Conservation (phyloP, 2,888 invertebrate species). For the Arenicola marina region DNA sequence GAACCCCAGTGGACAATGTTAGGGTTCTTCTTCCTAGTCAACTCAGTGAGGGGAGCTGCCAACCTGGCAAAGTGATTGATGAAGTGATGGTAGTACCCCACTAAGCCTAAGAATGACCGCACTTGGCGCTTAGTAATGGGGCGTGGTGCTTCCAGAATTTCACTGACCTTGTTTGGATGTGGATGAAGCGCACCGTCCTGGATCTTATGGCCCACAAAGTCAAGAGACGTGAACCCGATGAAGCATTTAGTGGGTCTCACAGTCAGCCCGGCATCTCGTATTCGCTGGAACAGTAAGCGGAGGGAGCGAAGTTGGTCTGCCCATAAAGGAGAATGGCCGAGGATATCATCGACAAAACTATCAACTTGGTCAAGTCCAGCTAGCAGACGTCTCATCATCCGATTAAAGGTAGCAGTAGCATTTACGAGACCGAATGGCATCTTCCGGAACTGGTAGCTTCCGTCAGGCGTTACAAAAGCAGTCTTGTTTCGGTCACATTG, state of each 20-base stretch:
- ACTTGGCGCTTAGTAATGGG: slow-evolving; percentile 2
- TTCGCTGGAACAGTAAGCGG: background rate
- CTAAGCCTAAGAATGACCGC: background rate
- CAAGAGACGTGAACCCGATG: background rate
- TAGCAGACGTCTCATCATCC: slow-evolving; percentile 3
- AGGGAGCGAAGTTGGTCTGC: background rate
- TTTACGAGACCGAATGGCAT: slow-evolving; percentile 10
- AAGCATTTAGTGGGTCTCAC: background rate
- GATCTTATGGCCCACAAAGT: slow-evolving; percentile 1
- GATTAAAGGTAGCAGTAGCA: background rate
- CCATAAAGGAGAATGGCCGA: background rate
- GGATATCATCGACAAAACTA: slow-evolving; percentile 2
- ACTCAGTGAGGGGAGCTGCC: slow-evolving; percentile 27
- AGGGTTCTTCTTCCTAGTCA: slow-evolving; percentile 25
- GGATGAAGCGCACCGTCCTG: background rate
- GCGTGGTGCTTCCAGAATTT: background rate
- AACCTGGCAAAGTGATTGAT: slow-evolving; percentile 29
- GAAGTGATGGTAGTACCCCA: slow-evolving; percentile 9
- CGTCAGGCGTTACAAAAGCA: slow-evolving; percentile 5
- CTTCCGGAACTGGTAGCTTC: background rate
- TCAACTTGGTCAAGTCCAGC: background rate
- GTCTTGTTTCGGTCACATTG: background rate
- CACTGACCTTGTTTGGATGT: background rate
- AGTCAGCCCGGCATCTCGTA: background rate
- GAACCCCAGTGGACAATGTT: slow-evolving; percentile 21